Evolutionary conservation across 2,797 vertebrate genomes (phyloP).

Genomic region (Chelon auratus): DNA sequence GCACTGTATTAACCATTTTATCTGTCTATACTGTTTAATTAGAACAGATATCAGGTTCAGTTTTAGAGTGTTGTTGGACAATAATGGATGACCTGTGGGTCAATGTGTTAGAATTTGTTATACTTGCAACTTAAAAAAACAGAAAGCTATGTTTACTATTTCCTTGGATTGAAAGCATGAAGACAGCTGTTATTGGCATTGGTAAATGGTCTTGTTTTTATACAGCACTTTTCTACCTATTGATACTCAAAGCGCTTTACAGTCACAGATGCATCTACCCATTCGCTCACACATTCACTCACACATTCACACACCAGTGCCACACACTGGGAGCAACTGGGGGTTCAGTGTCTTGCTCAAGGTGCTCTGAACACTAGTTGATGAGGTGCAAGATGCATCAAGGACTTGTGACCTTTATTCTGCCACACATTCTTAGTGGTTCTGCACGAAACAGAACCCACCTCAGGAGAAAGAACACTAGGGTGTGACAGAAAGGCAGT

Average conservation of each 20-base stretch:
- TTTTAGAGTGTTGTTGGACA: not conserved
- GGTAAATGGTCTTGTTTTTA: too few relatives aligned
- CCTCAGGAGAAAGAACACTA: slow-evolving; percentile 11
- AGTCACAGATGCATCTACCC: too few relatives aligned
- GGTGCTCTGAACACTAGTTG: too few relatives aligned
- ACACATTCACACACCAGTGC: too few relatives aligned
- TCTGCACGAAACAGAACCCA: not conserved
- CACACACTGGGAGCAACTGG: too few relatives aligned
- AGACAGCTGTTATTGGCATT: too few relatives aligned
- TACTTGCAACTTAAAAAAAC: not conserved
- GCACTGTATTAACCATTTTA: slow-evolving; percentile 42
- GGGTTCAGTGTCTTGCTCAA: too few relatives aligned
- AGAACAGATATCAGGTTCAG: slow-evolving; percentile 34
- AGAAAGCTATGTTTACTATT: not conserved
- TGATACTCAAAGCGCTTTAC: too few relatives aligned
- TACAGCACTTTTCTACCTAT: too few relatives aligned
- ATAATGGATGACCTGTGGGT: not conserved
- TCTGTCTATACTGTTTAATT: slow-evolving; percentile 61
- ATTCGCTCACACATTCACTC: too few relatives aligned
- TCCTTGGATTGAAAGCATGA: too few relatives aligned
- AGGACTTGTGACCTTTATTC: slow-evolving; percentile 36
- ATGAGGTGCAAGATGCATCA: slow-evolving; percentile 28
- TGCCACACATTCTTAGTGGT: slow-evolving; percentile 7
- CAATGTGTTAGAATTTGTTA: not conserved
- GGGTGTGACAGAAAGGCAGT: slow-evolving; percentile 18